Base-by-base conservation (phyloP, 2,797 vertebrate species). In the Trematomus bernacchii region DNA sequence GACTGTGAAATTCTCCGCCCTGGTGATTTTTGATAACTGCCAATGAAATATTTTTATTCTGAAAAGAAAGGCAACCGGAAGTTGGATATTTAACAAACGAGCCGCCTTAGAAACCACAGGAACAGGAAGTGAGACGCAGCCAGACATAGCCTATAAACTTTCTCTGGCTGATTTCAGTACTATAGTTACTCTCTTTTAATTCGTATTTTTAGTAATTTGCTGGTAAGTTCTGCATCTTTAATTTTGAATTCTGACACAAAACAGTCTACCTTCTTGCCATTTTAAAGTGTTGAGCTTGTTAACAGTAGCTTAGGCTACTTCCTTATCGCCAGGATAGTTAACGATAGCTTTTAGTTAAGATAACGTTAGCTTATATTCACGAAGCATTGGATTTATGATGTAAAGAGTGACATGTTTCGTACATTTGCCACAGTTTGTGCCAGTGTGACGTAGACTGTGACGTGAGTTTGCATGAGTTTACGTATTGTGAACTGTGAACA, bases 71-170 rank as follows among this genome's bases (percentile, higher is more conserved):
- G 4, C 33, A 9, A 68, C 40, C 64, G 76, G 77, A 82, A 77
- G 40, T 3, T 1, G 0, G 0, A 2, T 19, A 8, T 6, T 0
- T 33, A 9, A 48, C 12, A 4, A 13, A 4, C 4, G 2, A 1
- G 44, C 43, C 30, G 9, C 1, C 18, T 50, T 15, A 9, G 3
- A 37, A 58, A 10, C 6, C 2, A 13, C 6, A 8, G 60, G 27
- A 77, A 12, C 58, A 63, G 87, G 87, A 89, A 91, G 69, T 11
- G 50, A 12, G 19, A 12, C 33, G 16, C 13, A 72, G n/a, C n/a
- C n/a, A n/a, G 55, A 21, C 40, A 40, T n/a, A 27, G 27, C 27
- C 27, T 27, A 14, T 2, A 19, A 81, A 85, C 47, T 80, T 58
- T 1, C 0, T 0, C 4, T 4, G 53, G 9, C n/a, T 23, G 6